Evolutionary conservation across 2,113 vertebrate species (phyloP).

Genomic region (Carassius gibelio): DNA sequence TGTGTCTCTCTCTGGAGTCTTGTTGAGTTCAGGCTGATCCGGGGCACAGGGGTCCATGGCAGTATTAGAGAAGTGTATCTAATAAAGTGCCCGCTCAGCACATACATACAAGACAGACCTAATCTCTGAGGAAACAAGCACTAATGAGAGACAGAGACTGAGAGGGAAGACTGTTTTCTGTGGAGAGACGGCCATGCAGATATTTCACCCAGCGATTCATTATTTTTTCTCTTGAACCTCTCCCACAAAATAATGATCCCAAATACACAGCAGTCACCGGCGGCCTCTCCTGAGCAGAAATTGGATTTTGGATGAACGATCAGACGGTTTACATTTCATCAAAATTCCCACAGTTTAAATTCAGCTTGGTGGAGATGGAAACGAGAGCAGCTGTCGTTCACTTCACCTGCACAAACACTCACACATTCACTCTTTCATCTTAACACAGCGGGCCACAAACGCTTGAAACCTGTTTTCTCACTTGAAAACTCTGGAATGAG

Average conservation of each 20-base stretch:
- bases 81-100: neutral
- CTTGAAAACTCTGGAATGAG: neutral
- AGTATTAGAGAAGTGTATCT: neutral
- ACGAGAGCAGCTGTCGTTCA: neutral
- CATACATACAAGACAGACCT: slow-evolving; percentile 5
- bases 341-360: slow-evolving; percentile 40
- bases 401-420: neutral
- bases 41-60: neutral
- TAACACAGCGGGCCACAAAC: neutral
- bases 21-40: neutral
- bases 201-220: slow-evolving; percentile 49
- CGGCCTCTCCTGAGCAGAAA: slow-evolving; percentile 48
- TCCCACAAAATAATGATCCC: slow-evolving; percentile 53
- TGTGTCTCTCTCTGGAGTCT: neutral
- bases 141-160: neutral
- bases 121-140: neutral
- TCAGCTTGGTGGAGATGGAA: neutral
- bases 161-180: neutral
- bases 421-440: neutral
- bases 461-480: too few relatives aligned
- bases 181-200: slow-evolving; percentile 25
- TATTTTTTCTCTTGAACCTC: slow-evolving; percentile 49
- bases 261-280: slow-evolving; percentile 46
- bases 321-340: slow-evolving; percentile 53
- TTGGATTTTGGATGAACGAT: slow-evolving; percentile 60